Conservation (phyloP, 2,888 invertebrate genomes). For the Punctoribates punctum region DNA sequence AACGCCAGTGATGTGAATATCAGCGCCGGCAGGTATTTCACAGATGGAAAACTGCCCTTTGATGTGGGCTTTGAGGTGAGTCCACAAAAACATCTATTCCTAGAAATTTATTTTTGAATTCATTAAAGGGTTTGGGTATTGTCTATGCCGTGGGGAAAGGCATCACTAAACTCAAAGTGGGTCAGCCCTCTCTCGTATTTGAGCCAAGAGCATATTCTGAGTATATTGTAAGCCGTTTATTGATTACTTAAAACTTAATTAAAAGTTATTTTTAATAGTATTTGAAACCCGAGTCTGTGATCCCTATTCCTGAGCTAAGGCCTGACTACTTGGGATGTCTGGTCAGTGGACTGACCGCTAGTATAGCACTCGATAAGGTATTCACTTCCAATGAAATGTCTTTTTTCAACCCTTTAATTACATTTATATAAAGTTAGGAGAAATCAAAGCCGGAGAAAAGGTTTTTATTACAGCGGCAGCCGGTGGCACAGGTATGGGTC, state of each 20-base stretch:
- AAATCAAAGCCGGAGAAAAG: constrained; percentile 44
- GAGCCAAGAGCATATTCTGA: constrained; percentile 49
- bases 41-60: constrained; percentile 45
- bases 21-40: constrained; percentile 50
- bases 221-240: constrained; percentile 43
- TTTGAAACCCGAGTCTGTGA: background rate
- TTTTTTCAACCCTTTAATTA: background rate
- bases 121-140: constrained; percentile 47
- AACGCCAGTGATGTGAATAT: constrained; percentile 54
- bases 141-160: constrained; percentile 50
- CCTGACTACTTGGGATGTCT: constrained; percentile 43
- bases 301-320: constrained; percentile 43
- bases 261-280: background rate
- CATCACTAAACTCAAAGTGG: constrained; percentile 48
- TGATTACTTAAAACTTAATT: background rate
- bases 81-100: background rate
- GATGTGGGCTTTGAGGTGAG: constrained; percentile 44
- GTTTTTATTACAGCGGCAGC: constrained; percentile 47
- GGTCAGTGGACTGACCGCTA: constrained; percentile 50
- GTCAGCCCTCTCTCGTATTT: constrained; percentile 51
- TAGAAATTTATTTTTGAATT: constrained; percentile 43
- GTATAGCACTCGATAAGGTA: constrained; percentile 51
- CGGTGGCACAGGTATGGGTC: constrained; percentile 45
- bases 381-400: background rate
- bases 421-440: constrained; percentile 42